Percentiles rank a stretch among this genome's conserved stretches.
phyloP scores from a whole-genome alignment of 2,888 invertebrate genomes.

The Rhagium mordax region DNA sequence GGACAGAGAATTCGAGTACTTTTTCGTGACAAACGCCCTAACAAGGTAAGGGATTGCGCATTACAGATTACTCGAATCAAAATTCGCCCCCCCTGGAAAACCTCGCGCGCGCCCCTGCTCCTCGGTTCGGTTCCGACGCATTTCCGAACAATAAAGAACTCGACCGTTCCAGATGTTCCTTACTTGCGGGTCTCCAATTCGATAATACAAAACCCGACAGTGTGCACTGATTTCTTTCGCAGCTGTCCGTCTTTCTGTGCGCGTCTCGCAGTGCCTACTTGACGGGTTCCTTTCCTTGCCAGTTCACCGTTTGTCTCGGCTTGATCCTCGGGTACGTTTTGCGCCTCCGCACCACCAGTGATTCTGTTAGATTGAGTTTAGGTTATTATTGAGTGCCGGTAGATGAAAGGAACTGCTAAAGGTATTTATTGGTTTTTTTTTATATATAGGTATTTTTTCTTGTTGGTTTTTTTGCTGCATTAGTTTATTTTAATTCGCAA shows the following conservation, averaged over 20 bases:
- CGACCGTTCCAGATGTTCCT: constrained; percentile 55
- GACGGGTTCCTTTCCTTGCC: constrained; percentile 14
- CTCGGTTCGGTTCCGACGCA: constrained; percentile 44
- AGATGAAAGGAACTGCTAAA: not conserved
- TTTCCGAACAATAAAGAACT: constrained; percentile 51
- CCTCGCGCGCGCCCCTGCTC: constrained; percentile 28
- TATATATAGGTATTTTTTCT: not conserved
- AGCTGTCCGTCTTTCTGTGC: constrained; percentile 35
- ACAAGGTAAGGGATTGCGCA: no score
- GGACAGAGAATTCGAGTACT: no score
- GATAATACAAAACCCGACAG: constrained; percentile 41
- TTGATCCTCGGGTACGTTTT: not conserved
- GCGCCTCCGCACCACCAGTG: constrained; percentile 14
- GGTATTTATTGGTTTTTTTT: constrained; percentile 1
- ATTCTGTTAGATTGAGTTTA: not conserved
- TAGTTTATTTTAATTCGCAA: no score
- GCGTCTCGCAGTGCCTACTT: constrained; percentile 4
- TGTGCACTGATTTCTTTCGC: constrained; percentile 56
- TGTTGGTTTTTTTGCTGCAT: not conserved
- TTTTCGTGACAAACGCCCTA: no score
- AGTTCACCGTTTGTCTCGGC: constrained; percentile 3
- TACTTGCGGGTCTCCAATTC: constrained; percentile 38
- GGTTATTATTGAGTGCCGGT: not conserved
- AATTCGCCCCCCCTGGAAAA: not conserved
- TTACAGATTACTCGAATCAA: no score